These are phyloP conservation scores for Platalea minor DNA, from an alignment of 2,797 vertebrate genomes.

Conservation along the genomic window DNA sequence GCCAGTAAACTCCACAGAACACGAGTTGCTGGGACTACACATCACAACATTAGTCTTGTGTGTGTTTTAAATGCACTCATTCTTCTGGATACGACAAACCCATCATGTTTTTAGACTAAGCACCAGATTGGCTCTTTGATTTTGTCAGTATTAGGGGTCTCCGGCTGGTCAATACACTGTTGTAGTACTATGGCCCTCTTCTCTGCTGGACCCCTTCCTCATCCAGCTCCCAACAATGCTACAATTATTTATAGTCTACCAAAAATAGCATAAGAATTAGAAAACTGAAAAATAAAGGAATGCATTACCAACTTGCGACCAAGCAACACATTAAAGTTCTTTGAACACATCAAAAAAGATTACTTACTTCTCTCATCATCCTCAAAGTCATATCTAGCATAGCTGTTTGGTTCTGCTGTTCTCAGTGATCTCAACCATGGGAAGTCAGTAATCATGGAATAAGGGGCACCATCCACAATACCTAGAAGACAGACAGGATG, in stretches of 20 bases:
- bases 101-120: not conserved
- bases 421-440: slow-evolving; percentile 94
- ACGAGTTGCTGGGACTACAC: not conserved
- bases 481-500: slow-evolving; percentile 70
- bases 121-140: not conserved
- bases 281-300: not conserved
- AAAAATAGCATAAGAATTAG: not conserved
- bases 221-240: not conserved
- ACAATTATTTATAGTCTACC: not conserved
- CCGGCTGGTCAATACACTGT: not conserved
- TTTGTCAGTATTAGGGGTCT: not conserved
- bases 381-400: slow-evolving; percentile 96
- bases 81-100: not conserved
- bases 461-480: slow-evolving; percentile 91
- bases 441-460: slow-evolving; percentile 97
- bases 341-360: not conserved
- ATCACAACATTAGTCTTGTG: not conserved
- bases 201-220: not conserved
- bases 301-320: not conserved
- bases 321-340: not conserved
- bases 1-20: not conserved
- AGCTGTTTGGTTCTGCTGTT: slow-evolving; percentile 92
- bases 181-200: not conserved
- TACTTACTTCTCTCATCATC: slow-evolving; percentile 96
- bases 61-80: not conserved